A percentile compares a stretch with the other conserved stretches of the same genome.
Evolutionary conservation across 2,797 vertebrate genomes (phyloP).

Genomic region (Eutrigla gurnardus): DNA sequence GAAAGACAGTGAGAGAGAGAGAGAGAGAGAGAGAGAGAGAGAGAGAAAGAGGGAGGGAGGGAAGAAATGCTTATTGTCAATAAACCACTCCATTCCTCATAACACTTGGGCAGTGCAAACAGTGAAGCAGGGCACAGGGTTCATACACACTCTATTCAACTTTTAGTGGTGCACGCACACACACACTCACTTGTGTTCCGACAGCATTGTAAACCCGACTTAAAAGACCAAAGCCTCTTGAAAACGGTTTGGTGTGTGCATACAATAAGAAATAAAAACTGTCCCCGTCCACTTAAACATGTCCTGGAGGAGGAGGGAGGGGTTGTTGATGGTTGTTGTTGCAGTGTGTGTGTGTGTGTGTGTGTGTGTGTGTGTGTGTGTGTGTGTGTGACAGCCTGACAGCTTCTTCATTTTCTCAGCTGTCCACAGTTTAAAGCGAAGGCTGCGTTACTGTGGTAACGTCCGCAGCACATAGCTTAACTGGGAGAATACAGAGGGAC

Average conservation of each 20-base stretch:
- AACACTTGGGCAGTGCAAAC: conserved; percentile 65
- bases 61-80: conserved; percentile 70
- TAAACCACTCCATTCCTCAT: conserved; percentile 68
- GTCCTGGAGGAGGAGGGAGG: conserved; percentile 18
- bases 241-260: conserved; percentile 42
- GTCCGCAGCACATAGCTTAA: conserved; percentile 25
- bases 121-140: conserved; percentile 51
- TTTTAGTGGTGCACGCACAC: conserved; percentile 26
- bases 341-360: conserved; percentile 30
- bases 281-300: conserved; percentile 31
- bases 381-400: conserved; percentile 37
- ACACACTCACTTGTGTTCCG: conserved; percentile 39
- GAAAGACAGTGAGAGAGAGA: conserved; percentile 49
- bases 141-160: conserved; percentile 52
- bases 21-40: conserved; percentile 5
- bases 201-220: conserved; percentile 41
- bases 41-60: conserved; percentile 13
- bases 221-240: conserved; percentile 49
- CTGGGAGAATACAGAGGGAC: conserved; percentile 30
- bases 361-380: conserved; percentile 12
- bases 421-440: conserved; percentile 51
- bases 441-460: conserved; percentile 64
- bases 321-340: conserved; percentile 46
- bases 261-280: conserved; percentile 46
- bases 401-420: conserved; percentile 74